A percentile compares a stretch with the other conserved stretches of the same genome.
Conservation (phyloP, 2,113 vertebrate genomes). For the Antechinus flavipes region DNA sequence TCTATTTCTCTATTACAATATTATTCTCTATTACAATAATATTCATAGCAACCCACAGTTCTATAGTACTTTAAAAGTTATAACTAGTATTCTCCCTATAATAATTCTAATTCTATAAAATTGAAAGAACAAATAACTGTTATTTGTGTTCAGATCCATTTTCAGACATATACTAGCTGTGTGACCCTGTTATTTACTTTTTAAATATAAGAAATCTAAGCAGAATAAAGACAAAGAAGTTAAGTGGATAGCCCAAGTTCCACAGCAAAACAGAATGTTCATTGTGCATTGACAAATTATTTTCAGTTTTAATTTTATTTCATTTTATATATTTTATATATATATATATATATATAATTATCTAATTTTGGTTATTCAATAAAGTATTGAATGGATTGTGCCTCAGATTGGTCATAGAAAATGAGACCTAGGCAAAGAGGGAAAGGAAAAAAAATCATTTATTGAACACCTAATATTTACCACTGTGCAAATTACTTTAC, state of each 20-base stretch:
- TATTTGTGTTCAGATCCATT: too few relatives aligned
- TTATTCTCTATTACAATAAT: background rate
- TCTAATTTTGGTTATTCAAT: background rate
- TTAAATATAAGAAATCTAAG: background rate
- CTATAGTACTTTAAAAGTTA: background rate
- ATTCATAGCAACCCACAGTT: background rate
- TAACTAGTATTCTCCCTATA: background rate
- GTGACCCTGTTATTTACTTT: background rate
- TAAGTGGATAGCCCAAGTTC: background rate
- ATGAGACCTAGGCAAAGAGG: background rate
- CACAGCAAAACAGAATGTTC: background rate
- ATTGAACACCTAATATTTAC: background rate
- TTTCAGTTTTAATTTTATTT: background rate
- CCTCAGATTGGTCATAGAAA: background rate
- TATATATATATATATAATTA: too few relatives aligned
- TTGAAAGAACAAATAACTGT: background rate
- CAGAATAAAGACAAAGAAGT: background rate
- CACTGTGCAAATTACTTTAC: background rate
- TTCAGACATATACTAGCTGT: too few relatives aligned
- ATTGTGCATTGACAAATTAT: background rate
- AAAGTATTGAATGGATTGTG: background rate
- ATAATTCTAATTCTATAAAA: background rate
- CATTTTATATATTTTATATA: background rate
- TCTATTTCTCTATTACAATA: background rate
- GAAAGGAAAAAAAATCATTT: background rate